A percentile compares a stretch with the other conserved stretches of the same genome.
Conservation (phyloP, 2,888 invertebrate species). For the Amiota mariae region DNA sequence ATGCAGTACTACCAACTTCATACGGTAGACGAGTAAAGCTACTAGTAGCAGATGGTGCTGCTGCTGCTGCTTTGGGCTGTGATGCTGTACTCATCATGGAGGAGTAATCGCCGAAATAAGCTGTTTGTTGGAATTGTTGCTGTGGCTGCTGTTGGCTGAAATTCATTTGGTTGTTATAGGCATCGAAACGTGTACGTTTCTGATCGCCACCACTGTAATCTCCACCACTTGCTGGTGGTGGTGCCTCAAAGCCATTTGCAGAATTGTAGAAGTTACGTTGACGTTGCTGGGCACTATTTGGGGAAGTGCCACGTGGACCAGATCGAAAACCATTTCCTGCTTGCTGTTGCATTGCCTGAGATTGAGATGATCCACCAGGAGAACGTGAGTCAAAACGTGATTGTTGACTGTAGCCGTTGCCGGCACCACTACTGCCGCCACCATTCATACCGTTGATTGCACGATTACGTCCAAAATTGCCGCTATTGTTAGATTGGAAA, state of each 20-base stretch:
- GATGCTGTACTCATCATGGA: slow-evolving; percentile 32
- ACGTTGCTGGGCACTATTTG: slow-evolving; percentile 44
- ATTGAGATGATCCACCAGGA: slow-evolving; percentile 43
- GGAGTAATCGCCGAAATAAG: slow-evolving; percentile 10
- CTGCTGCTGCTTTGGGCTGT: slow-evolving; percentile 41
- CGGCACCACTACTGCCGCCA: slow-evolving; percentile 40
- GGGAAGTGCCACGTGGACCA: slow-evolving; percentile 35
- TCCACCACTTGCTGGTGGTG: slow-evolving; percentile 31
- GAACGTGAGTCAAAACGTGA: slow-evolving; percentile 54
- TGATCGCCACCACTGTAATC: slow-evolving; percentile 56
- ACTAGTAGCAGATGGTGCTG: slow-evolving; percentile 47
- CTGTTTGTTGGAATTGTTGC: slow-evolving; percentile 41
- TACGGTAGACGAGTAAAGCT: slow-evolving; percentile 61
- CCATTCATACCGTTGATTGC: not conserved
- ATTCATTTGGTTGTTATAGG: slow-evolving; percentile 47
- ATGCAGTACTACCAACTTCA: slow-evolving; percentile 63
- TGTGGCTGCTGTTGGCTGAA: slow-evolving; percentile 46
- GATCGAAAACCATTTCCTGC: slow-evolving; percentile 24
- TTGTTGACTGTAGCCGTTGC: slow-evolving; percentile 31
- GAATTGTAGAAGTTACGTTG: slow-evolving; percentile 15
- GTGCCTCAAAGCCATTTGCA: slow-evolving; percentile 7
- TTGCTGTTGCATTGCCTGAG: slow-evolving; percentile 36
- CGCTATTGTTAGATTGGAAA: slow-evolving; percentile 42
- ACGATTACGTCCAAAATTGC: slow-evolving; percentile 43
- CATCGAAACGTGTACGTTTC: slow-evolving; percentile 57